Base-by-base conservation (phyloP, 1,140 invertebrate species). In the Alviniconcha marisindica region DNA sequence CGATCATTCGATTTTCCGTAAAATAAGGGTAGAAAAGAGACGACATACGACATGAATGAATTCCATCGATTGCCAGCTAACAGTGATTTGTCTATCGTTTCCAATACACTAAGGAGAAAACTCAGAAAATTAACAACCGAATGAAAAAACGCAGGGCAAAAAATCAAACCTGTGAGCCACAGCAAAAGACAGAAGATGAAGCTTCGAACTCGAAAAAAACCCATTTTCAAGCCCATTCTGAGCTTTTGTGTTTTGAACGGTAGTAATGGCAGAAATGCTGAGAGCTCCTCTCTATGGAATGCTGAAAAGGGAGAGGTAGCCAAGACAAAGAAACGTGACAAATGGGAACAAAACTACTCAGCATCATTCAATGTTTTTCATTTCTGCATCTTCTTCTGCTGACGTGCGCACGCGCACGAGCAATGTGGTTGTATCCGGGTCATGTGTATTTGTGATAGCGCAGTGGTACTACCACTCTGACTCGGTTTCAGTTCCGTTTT, bases 321-420 rank as follows among this genome's bases (percentile, higher is more conserved):
- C 36, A 40, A 40, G 36, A 21, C 14, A 71, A 14, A 40, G 36
- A 42, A 40, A 71, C 31, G 28, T 71, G 69, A 71, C 69, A 71
- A 71, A 71, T 71, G 33, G 31, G 10, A 7, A 38, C 69, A 40
- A 71, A 40, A 71, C 38, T 40, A 71, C 40, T 71, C 69, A 71
- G 69, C 69, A 71, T 71, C 69, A 71, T 71, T 71, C 69, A 71
- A 48, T 48, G 7, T 48, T 48, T 48, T 40, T 28, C 69, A 21
- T 69, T 71, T 71, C 69, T 71, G 69, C 69, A 71, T 40, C 33
- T 40, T 40, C 1, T 24, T 38, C 24, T 33, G 33, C 24, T 3
- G 69, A 15, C 18, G 69, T 2, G 36, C 69, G 69, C 69, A 71
- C 40, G 69, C 69, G 69, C 40, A 21, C 1, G 7, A 71, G 36